Evolutionary conservation across 2,797 vertebrate genomes (phyloP), one percentile per base, ranked within the genome.

Genomic region (Sebastes wilsoni): DNA sequence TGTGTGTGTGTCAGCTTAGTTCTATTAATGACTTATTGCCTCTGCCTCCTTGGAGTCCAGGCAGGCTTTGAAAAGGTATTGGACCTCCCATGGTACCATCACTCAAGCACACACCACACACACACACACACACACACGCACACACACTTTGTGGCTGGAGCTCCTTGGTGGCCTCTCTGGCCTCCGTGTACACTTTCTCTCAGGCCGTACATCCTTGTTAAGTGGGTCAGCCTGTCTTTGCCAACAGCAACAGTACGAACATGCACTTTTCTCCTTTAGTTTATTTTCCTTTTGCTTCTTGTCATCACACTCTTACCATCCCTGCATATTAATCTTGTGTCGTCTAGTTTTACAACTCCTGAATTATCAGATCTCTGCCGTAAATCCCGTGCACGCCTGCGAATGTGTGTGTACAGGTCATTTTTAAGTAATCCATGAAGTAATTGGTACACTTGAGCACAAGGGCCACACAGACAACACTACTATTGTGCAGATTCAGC

Each of bases 191-290:
- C 18, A 8, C 80, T 68, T 66, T 86, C 85, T 90, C 72, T 79
- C 59, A 78, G 79, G 81, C 77, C 36, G 38, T 69, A 87, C 85
- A 81, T 89, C 89, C 89, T 92, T 85, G 80, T 66, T 89, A 95
- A 94, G 74, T 95, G 87, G 94, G 94, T 89, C 94, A 93, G 70
- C 74, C 54, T 88, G 91, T 87, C 91, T 94, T 95, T 95, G 93
- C 91, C 91, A 86, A 81, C 72, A 87, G 88, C 88, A 72, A 82
- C 80, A 60, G 58, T 61, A 46, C 7, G 58, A 84, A 87, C 80
- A 72, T 61, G 62, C 55, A 81, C 68, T 86, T 91, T 84, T 82
- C 65, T 72, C 16, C 56, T 75, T 87, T 46, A 64, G 20, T 74
- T 66, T 28, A 18, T 74, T 68, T 62, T 58, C 62, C 38, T 68